Conservation (phyloP, 2,888 invertebrate species). For the Aporophyla nigra region DNA sequence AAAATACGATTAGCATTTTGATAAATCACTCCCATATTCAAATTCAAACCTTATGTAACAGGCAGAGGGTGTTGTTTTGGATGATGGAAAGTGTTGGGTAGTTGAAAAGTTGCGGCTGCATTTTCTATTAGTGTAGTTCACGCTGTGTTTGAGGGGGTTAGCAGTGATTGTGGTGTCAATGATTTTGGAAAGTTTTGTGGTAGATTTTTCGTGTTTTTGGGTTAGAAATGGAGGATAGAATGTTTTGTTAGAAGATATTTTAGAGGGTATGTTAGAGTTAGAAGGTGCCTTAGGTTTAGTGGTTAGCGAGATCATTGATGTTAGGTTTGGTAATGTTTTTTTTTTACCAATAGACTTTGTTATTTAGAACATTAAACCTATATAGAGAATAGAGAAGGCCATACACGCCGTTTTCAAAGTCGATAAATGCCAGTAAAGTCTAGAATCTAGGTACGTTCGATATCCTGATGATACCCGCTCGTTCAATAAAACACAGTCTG, state of each 20-base stretch:
- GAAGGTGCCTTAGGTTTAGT: neutral
- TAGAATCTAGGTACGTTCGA: neutral
- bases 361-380: neutral
- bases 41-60: slow-evolving; percentile 4
- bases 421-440: no score
- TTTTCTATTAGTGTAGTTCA: slow-evolving; percentile 42
- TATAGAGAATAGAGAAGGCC: neutral
- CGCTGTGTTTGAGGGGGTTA: slow-evolving; percentile 26
- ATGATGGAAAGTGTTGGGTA: neutral
- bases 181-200: neutral
- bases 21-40: neutral
- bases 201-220: neutral
- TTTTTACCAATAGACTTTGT: accelerated
- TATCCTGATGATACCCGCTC: neutral
- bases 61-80: neutral
- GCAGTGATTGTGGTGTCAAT: slow-evolving; percentile 24
- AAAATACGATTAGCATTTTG: slow-evolving; percentile 56
- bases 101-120: slow-evolving; percentile 50
- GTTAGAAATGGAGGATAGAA: neutral
- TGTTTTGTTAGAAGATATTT: neutral
- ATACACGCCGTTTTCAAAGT: neutral
- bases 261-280: neutral
- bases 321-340: neutral
- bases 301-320: neutral
- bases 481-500: neutral